Percentiles rank a stretch among this genome's conserved stretches.
phyloP scores from a whole-genome alignment of 2,113 vertebrate genomes.

The Illadopsis cleaveri region DNA sequence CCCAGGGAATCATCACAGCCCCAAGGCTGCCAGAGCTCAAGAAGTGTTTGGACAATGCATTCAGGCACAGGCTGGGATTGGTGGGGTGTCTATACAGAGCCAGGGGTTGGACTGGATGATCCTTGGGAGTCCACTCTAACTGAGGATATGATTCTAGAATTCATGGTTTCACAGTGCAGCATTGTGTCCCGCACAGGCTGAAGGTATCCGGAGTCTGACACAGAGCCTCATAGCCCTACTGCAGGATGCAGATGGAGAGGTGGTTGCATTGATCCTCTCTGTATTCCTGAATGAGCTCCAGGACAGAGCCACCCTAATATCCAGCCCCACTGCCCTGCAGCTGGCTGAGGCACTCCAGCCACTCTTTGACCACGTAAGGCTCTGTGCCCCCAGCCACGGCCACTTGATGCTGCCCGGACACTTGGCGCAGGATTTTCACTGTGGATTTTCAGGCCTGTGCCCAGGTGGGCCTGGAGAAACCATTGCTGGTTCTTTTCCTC shows the following conservation, averaged over 20 bases:
- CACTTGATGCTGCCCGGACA: accelerated
- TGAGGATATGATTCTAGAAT: neutral
- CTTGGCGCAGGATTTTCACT: neutral
- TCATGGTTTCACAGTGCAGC: neutral
- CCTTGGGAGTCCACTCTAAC: neutral
- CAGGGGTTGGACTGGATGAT: neutral
- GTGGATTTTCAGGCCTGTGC: neutral
- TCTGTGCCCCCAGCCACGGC: accelerated
- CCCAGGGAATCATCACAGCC: neutral
- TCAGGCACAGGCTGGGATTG: neutral
- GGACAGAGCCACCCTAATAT: neutral
- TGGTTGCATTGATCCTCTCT: neutral
- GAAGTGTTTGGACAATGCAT: accelerated
- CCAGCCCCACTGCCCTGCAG: neutral
- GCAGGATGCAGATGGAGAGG: neutral
- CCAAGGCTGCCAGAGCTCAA: neutral
- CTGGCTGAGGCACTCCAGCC: neutral
- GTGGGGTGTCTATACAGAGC: neutral
- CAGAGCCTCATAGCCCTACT: neutral
- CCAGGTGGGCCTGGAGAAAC: neutral
- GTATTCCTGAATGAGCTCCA: neutral
- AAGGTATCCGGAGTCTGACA: neutral
- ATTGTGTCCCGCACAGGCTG: neutral
- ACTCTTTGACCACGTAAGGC: neutral
- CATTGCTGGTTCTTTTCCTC: neutral